Evolutionary conservation across 2,888 invertebrate species (phyloP).

Genomic region (Anarsia innoxiella): DNA sequence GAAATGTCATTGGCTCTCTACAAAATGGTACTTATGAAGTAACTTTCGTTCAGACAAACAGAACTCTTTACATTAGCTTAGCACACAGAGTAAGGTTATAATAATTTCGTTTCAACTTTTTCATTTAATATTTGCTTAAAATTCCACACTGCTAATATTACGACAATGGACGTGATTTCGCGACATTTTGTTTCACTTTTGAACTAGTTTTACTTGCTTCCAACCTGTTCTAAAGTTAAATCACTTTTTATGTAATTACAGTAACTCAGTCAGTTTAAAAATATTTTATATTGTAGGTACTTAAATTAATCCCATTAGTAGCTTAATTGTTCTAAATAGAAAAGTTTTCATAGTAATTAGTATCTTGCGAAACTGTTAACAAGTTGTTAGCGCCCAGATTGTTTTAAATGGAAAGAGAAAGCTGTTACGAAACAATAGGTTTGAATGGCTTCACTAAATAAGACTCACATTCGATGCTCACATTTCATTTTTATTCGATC

Average conservation of each 20-base stretch:
- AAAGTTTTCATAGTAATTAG: background rate
- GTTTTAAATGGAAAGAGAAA: constrained; percentile 6
- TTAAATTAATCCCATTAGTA: too few species aligned
- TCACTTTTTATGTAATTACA: too few species aligned
- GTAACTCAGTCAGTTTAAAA: too few species aligned
- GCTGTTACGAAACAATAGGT: constrained; percentile 4
- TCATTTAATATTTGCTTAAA: background rate
- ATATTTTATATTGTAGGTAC: too few species aligned
- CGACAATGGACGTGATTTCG: constrained; percentile 4
- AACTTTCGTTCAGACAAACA: too few species aligned
- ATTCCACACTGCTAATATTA: background rate
- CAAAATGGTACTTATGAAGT: too few species aligned
- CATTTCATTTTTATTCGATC: too few species aligned
- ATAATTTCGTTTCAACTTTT: too few species aligned
- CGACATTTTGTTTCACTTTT: constrained; percentile 7
- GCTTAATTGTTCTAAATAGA: background rate
- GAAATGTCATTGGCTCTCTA: too few species aligned
- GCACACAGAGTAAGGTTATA: too few species aligned
- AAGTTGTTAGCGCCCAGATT: background rate
- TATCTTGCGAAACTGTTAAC: constrained; percentile 5
- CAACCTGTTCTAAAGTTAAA: constrained; percentile 7
- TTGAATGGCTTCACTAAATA: background rate
- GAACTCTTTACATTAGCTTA: too few species aligned
- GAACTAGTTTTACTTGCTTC: constrained; percentile 2
- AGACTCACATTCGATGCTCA: too few species aligned